These are phyloP conservation scores for Pocillopora meandrina DNA, from an alignment of 92 coral and sea anemone genomes.

Conservation along the genomic window DNA sequence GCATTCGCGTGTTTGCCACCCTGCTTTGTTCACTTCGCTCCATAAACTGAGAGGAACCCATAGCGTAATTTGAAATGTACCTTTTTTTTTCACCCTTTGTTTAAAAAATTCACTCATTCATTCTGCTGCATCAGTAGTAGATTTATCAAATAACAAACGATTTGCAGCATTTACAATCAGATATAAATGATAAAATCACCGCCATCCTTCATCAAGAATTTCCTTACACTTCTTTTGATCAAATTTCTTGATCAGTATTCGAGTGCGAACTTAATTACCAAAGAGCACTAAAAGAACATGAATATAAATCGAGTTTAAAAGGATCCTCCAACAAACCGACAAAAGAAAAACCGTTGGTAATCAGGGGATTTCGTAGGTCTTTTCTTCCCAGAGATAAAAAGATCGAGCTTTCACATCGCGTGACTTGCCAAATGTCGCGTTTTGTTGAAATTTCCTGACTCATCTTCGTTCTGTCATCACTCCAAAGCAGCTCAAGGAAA, in stretches of 20 bases:
- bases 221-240: not conserved
- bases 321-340: too few species aligned
- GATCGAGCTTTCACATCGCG: not conserved
- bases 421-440: not conserved
- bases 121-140: not conserved
- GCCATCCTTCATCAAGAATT: not conserved
- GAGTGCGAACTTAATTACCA: not conserved
- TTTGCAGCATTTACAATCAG: conserved; percentile 33
- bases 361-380: too few species aligned
- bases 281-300: not conserved
- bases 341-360: too few species aligned
- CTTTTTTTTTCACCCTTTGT: not conserved
- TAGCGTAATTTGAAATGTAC: too few species aligned
- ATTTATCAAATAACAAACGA: conserved; percentile 1
- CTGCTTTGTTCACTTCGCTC: too few species aligned
- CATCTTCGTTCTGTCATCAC: not conserved
- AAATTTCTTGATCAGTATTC: not conserved
- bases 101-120: not conserved
- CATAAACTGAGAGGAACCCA: too few species aligned
- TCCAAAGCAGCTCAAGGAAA: not conserved
- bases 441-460: not conserved
- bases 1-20: too few species aligned
- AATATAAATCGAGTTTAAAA: not conserved
- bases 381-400: not conserved
- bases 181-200: not conserved